Base-by-base conservation (phyloP, 64 coral and sea anemone species). In the Montipora efflorescens region DNA sequence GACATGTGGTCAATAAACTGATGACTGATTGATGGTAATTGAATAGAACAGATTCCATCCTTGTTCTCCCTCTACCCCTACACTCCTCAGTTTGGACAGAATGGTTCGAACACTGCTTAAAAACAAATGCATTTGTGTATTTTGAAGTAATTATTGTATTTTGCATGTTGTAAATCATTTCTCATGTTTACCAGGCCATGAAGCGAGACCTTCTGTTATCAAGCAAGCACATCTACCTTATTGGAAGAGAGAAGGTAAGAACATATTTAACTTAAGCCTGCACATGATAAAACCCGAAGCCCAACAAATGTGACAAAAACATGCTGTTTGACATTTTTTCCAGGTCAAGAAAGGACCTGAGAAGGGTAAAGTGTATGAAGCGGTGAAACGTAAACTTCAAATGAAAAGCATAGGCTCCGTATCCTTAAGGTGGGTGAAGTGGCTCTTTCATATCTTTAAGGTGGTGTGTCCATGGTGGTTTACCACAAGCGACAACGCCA, bases 271-370 rank as follows among this genome's bases (percentile, higher is more conserved):
- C 48, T 46, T 7, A 15, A 19, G 8, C 49, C 48, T 18, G 4
- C 2, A 36, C 59, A 12, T 7, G 13, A 15, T 64, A 3, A 16
- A 4, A 71, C 18, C 20, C 5, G 67, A 23, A 71, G 21, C 4
- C 19, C 19, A 14, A 14, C 5, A 22, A 22, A 71, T 15, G 13
- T 71, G 67, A 71, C n/a, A 71, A 71, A 5, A 15, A 11, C 67
- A 48, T 18, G 5, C 49, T 78, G 46, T 78, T 78, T 78, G 0
- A 6, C 7, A 49, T 13, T 77, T 25, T 45, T 46, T 46, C 61
- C 7, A 99, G 98, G 98, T 99, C 10, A 99, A 96, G 80, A 99
- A 99, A 62, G 98, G 98, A 7, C 98, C 98, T 11, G 98, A 99
- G 59, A 99, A 99, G 79, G 98, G 98, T 46, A 99, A 87, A 85